These are phyloP conservation scores for Hypomecis atomaria DNA, from an alignment of 2,888 invertebrate species.

Conservation along the genomic window DNA sequence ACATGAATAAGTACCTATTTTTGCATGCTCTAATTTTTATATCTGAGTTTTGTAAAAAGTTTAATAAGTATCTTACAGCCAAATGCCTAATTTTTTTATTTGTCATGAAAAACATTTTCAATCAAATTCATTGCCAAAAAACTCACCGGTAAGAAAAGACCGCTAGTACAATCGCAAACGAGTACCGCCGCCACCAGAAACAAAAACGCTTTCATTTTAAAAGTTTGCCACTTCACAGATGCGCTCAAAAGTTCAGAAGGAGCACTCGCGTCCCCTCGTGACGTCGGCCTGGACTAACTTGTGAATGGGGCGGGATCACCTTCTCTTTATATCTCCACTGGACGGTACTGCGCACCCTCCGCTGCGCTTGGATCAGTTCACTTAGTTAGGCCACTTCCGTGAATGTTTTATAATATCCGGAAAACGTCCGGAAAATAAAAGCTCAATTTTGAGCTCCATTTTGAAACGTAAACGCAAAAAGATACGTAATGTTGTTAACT, in stretches of 20 bases:
- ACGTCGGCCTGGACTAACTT: constrained; percentile 66
- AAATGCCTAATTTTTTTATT: too few relatives aligned
- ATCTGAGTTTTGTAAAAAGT: too few relatives aligned
- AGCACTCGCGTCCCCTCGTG: constrained; percentile 50
- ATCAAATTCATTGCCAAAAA: neutral
- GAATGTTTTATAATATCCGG: constrained; percentile 20
- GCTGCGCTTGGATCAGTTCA: constrained; percentile 62
- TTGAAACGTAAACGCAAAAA: constrained; percentile 31
- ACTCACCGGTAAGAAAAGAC: constrained; percentile 75
- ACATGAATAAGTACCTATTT: too few relatives aligned
- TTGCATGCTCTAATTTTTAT: too few relatives aligned
- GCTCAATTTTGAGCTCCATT: constrained; percentile 31
- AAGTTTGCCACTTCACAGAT: constrained; percentile 61
- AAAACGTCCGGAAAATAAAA: neutral
- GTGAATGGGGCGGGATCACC: constrained; percentile 71
- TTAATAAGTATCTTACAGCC: too few relatives aligned
- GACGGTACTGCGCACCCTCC: constrained; percentile 73
- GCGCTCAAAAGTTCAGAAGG: constrained; percentile 57
- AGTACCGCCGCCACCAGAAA: constrained; percentile 61
- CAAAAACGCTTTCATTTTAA: constrained; percentile 68
- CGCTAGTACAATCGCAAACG: constrained; percentile 64
- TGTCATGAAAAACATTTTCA: neutral
- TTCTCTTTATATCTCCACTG: constrained; percentile 73
- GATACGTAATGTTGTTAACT: constrained; percentile 46
- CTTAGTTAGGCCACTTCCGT: constrained; percentile 42